Conservation (phyloP, 2,113 vertebrate genomes). For the Poeciliopsis occidentalis region DNA sequence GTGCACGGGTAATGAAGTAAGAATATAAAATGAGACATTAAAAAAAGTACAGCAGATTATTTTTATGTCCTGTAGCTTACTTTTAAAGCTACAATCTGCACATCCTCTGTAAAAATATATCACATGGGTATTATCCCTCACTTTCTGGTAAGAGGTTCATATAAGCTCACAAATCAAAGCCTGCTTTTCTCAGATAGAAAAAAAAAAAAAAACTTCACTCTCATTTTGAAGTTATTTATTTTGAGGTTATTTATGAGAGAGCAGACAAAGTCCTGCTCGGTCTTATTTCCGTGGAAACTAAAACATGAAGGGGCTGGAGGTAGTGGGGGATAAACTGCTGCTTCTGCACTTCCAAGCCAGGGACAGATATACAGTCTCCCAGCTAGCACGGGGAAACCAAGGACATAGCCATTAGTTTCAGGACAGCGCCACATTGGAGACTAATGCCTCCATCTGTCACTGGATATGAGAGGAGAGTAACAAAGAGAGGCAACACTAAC, state of each 20-base stretch:
- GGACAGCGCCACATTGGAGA: conserved; percentile 80
- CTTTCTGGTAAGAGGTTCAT: conserved; percentile 51
- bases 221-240: conserved; percentile 71
- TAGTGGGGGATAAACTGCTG: conserved; percentile 76
- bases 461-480: conserved; percentile 80
- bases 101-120: conserved; percentile 47
- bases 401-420: conserved; percentile 83
- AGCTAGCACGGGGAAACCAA: conserved; percentile 73
- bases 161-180: conserved; percentile 66
- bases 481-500: conserved; percentile 81
- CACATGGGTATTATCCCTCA: conserved; percentile 60
- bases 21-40: conserved; percentile 29
- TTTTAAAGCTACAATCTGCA: conserved; percentile 49
- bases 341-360: conserved; percentile 77
- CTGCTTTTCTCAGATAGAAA: conserved; percentile 32
- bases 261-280: conserved; percentile 70
- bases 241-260: conserved; percentile 75
- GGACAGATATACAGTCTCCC: conserved; percentile 79
- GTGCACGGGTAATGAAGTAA: conserved; percentile 45
- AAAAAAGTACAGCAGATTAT: conserved; percentile 32
- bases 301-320: conserved; percentile 65
- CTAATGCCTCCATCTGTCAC: conserved; percentile 82
- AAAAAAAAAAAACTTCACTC: conserved; percentile 50
- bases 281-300: conserved; percentile 79
- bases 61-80: conserved; percentile 55